Conservation (phyloP, 2,113 vertebrate genomes). For the Orthonyx spaldingii region DNA sequence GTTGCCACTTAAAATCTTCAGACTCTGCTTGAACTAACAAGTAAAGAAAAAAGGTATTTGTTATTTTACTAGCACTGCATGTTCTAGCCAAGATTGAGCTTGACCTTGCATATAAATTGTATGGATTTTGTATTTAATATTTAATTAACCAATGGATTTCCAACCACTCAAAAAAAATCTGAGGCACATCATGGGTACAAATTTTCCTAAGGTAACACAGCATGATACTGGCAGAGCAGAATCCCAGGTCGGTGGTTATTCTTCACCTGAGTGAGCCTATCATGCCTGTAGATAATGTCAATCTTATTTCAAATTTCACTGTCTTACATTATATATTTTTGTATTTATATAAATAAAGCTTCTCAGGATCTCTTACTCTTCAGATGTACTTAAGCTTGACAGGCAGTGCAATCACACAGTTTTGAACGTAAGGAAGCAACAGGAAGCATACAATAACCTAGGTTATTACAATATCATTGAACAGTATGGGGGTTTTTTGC, state of each 20-base stretch:
- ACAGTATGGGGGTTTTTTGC: rapidly evolving
- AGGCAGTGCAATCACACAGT: neutral
- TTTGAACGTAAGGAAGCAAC: neutral
- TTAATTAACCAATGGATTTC: neutral
- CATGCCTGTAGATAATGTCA: neutral
- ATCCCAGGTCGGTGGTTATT: rapidly evolving
- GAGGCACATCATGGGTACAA: neutral
- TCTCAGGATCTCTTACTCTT: neutral
- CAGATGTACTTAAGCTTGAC: neutral
- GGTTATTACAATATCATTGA: neutral
- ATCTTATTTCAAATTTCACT: neutral
- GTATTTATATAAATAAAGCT: neutral
- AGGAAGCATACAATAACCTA: neutral
- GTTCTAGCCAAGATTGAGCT: neutral
- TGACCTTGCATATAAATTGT: neutral
- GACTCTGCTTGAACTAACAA: neutral
- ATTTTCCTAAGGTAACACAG: neutral
- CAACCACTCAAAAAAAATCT: neutral
- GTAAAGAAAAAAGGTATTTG: neutral
- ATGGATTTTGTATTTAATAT: neutral
- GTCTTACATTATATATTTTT: neutral
- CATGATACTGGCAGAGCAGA: neutral
- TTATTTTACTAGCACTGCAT: neutral
- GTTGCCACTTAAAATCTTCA: neutral
- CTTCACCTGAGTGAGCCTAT: neutral